phyloP scores from a whole-genome alignment of 2,113 vertebrate genomes.

The Lichenostomus cassidix region DNA sequence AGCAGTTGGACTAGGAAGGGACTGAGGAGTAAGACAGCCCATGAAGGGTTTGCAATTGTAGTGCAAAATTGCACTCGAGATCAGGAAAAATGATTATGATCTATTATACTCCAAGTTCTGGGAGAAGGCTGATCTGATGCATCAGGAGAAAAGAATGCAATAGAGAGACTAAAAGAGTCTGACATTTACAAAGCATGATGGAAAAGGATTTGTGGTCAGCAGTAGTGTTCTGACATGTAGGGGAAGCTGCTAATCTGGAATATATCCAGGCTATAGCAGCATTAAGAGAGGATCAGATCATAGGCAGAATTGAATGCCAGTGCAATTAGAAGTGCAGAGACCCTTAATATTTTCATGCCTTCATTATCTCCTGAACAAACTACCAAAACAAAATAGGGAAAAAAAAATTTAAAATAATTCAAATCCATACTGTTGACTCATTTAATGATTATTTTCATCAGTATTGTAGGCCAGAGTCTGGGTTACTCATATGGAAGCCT shows the following conservation, averaged over 20 bases:
- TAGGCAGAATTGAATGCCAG: not conserved
- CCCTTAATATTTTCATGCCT: not conserved
- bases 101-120: not conserved
- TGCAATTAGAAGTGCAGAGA: not conserved
- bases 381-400: not conserved
- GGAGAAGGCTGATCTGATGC: not conserved
- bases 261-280: not conserved
- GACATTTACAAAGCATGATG: not conserved
- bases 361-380: not conserved
- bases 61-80: not conserved
- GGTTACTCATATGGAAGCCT: not conserved
- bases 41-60: not conserved
- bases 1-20: not conserved
- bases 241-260: not conserved
- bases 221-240: not conserved
- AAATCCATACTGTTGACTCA: not conserved
- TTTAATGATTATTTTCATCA: not conserved
- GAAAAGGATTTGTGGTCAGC: not conserved
- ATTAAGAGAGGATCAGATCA: not conserved
- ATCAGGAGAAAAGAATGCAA: not conserved
- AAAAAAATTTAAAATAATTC: not conserved
- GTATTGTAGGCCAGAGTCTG: not conserved
- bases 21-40: not conserved
- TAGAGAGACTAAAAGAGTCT: not conserved
- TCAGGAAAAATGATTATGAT: not conserved